Base-by-base conservation (phyloP, 2,113 vertebrate species). In the Tapirus terrestris region DNA sequence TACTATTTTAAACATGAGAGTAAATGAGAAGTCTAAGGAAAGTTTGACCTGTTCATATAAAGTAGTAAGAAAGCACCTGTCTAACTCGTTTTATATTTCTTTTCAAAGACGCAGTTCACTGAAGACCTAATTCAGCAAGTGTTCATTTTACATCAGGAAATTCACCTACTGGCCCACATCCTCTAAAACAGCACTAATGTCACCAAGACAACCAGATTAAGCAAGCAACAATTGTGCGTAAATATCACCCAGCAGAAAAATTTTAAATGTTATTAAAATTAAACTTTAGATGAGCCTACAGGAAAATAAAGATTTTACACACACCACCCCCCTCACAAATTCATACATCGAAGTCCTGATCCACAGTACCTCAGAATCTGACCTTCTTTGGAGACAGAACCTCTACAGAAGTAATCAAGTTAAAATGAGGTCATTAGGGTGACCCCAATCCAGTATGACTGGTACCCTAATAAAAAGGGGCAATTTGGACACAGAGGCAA, bases 1-100 rank as follows among this genome's bases (percentile, higher is more conserved):
- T 45, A 76, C 23, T 89, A 29, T 45, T 89, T 51, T 87, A 61
- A 82, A 76, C 36, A 53, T 53, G 18, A 76, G 4, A 63, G 10
- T 70, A 82, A 95, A 75, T 36, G 67, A 94, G 45, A 85, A 29
- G 13, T 80, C 56, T 67, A 73, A 95, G 79, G 48, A 95, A 93
- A 95, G 36, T 29, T 48, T 51, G 48, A 51, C 33, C 9, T 51
- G 6, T 43, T 82, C 48, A 70, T 4, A 53, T 36, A 36, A 84
- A 91, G 33, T 72, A 77, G 18, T 81, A n/a, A 89, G 45, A 92
- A 58, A 67, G 25, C 17, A 80, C 31, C 31, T 93, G 25, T 79
- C 53, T 60, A 85, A 89, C 6, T 92, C 68, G 68, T 48, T 36
- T 39, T 36, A 16, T 94, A 60, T 76, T 72, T 94, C 29, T 96